phyloP scores from a whole-genome alignment of 2,797 vertebrate genomes.

The Pipistrellus nathusii region DNA sequence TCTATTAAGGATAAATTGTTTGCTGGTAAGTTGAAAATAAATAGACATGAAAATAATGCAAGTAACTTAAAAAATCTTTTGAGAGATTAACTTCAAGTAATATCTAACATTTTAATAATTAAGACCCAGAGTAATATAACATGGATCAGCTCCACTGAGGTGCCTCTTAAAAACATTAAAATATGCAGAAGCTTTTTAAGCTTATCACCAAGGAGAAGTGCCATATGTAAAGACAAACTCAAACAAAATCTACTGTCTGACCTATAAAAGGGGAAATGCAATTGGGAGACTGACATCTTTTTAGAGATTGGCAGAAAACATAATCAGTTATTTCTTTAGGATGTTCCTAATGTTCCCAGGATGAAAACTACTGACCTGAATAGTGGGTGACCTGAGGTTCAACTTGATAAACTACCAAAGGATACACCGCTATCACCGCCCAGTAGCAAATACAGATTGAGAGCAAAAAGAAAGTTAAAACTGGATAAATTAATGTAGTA shows the following conservation, averaged over 20 bases:
- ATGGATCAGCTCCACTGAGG: not conserved
- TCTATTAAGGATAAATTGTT: constrained; percentile 85
- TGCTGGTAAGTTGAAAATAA: constrained; percentile 39
- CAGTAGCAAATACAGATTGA: constrained; percentile 96
- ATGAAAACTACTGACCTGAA: not conserved
- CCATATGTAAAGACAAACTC: constrained; percentile 10
- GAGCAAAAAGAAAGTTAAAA: constrained; percentile 95
- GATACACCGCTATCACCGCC: constrained; percentile 98
- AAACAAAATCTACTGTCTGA: not conserved
- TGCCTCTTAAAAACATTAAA: not conserved
- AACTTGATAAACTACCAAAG: constrained; percentile 82
- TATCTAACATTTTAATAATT: not conserved
- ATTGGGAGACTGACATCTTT: not conserved
- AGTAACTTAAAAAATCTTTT: not conserved
- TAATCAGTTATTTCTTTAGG: not conserved
- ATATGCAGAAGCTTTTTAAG: not conserved
- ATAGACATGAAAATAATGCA: constrained; percentile 29
- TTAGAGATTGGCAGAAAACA: not conserved
- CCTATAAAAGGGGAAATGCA: not conserved
- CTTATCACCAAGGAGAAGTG: not conserved
- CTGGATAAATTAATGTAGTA: constrained; percentile 94
- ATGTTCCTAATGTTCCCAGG: not conserved
- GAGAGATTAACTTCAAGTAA: not conserved
- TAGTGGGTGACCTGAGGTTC: not conserved
- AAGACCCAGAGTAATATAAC: not conserved